Percentiles rank a stretch among this genome's conserved stretches.
Conservation (phyloP, 2,888 invertebrate genomes). For the Nymphalis polychloros region DNA sequence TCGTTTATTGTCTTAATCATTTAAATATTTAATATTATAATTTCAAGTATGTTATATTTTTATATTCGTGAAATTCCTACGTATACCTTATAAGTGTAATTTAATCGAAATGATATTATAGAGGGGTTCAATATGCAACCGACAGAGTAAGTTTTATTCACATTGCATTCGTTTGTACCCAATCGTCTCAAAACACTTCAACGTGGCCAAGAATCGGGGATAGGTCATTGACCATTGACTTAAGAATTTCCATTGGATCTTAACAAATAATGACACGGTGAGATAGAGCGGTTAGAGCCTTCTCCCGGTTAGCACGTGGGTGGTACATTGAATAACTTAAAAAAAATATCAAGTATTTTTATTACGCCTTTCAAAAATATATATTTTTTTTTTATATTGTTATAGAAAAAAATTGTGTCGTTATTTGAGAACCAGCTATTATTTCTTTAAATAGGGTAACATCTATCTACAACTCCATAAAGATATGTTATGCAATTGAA, state of each 20-base stretch:
- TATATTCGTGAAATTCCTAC: too few relatives aligned
- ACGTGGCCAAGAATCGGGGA: slow-evolving; percentile 22
- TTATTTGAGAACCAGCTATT: too few relatives aligned
- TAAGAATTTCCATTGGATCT: slow-evolving; percentile 32
- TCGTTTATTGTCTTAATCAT: too few relatives aligned
- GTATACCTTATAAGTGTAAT: too few relatives aligned
- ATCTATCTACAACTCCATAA: too few relatives aligned
- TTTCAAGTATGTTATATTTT: too few relatives aligned
- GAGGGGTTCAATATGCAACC: neutral
- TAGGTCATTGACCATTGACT: slow-evolving; percentile 25
- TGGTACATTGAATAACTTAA: neutral
- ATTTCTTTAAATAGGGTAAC: too few relatives aligned
- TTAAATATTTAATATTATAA: too few relatives aligned
- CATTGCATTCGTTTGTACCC: slow-evolving; percentile 8
- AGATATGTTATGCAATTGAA: too few relatives aligned
- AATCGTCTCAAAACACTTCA: slow-evolving; percentile 21
- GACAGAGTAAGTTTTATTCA: neutral
- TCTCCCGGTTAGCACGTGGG: slow-evolving; percentile 15
- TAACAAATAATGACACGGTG: slow-evolving; percentile 34
- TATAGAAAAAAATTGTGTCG: too few relatives aligned
- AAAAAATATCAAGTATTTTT: neutral
- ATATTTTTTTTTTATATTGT: too few relatives aligned
- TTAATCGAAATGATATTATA: too few relatives aligned
- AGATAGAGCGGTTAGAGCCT: slow-evolving; percentile 17
- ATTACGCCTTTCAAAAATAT: neutral